Evolutionary conservation across 2,888 invertebrate genomes (phyloP), one percentile per base, ranked within the genome.

Genomic region (Eremobia ochroleuca): DNA sequence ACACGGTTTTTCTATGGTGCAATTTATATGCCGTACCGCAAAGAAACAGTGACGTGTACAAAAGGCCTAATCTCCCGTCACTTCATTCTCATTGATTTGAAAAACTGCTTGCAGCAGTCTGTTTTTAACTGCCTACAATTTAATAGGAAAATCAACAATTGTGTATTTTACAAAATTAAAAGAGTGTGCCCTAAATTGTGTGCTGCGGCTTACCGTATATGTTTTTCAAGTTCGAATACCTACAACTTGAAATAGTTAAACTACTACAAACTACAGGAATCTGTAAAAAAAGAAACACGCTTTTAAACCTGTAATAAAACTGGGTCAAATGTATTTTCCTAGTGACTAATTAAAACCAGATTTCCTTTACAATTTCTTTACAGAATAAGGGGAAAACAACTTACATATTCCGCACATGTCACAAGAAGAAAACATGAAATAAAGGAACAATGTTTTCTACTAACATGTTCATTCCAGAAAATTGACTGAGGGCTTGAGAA

Each of bases 331-430:
- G 59, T 64, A 64, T 34, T 67, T 67, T 55, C 9, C 43, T 52
- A n/a, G 21, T 18, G 31, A 34, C 59, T 66, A 46, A 82, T 69
- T 69, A 69, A 83, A 64, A 34, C 55, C 9, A 52, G 49, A 25
- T 83, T 83, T 28, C 0, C n/a, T 67, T 58, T 28, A 43, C 18
- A 65, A 31, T 55, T 74, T 58, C 40, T 31, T 37, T 55, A 52
- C 25, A n/a, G 49, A 67, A 49, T 34, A 58, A 61, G 58, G n/a
- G 13, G 37, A 21, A 55, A 81, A 58, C 28, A n/a, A 55, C 61
- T 68, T 49, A 28, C 66, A 28, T 15, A 85, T 85, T 81, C 76
- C 49, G 3, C 25, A 4, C 66, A 81, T 72, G 66, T 67, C 37
- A 65, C 55, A 77, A 61, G 58, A 73, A 71, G 43, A 31, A 66